Conservation (phyloP, 1,140 invertebrate genomes). For the Onthophagus taurus region DNA sequence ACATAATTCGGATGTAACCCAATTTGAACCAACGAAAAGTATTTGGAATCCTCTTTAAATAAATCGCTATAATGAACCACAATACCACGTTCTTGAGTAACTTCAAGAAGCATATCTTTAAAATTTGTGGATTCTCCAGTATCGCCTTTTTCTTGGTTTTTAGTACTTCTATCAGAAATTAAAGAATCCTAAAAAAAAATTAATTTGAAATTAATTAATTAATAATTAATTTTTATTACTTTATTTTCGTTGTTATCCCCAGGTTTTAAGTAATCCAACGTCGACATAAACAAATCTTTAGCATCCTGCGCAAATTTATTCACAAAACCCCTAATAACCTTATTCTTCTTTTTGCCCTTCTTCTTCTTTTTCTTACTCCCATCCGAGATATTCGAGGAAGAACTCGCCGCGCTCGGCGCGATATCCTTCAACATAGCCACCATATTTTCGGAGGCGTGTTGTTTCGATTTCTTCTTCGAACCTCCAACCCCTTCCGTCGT, state of each 20-base stretch:
- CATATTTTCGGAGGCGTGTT: slow-evolving; percentile 24
- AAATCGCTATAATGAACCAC: slow-evolving; percentile 21
- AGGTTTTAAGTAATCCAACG: slow-evolving; percentile 11
- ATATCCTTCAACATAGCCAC: slow-evolving; percentile 19
- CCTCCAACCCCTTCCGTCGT: slow-evolving; percentile 20
- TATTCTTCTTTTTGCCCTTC: slow-evolving; percentile 23
- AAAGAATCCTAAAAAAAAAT: slow-evolving; percentile 7
- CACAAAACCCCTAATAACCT: slow-evolving; percentile 22
- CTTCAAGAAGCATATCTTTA: slow-evolving; percentile 7
- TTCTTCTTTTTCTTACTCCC: slow-evolving; percentile 19
- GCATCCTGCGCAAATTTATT: slow-evolving; percentile 21
- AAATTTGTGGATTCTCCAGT: no score
- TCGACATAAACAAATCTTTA: slow-evolving; percentile 18
- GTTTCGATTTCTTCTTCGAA: slow-evolving; percentile 31
- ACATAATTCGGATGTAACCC: slow-evolving; percentile 5
- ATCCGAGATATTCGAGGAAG: slow-evolving; percentile 4
- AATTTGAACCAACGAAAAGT: not conserved
- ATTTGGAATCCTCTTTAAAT: slow-evolving; percentile 13
- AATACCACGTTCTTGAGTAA: slow-evolving; percentile 19
- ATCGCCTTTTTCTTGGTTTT: slow-evolving; percentile 16
- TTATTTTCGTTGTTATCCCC: slow-evolving; percentile 10
- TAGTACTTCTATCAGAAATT: slow-evolving; percentile 6
- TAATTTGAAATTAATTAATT: slow-evolving; percentile 2
- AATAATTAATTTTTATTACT: not conserved
- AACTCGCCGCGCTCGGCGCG: not conserved